Evolutionary conservation across 2,113 vertebrate genomes (phyloP).

Genomic region (Dunckerocampus dactyliophorus): DNA sequence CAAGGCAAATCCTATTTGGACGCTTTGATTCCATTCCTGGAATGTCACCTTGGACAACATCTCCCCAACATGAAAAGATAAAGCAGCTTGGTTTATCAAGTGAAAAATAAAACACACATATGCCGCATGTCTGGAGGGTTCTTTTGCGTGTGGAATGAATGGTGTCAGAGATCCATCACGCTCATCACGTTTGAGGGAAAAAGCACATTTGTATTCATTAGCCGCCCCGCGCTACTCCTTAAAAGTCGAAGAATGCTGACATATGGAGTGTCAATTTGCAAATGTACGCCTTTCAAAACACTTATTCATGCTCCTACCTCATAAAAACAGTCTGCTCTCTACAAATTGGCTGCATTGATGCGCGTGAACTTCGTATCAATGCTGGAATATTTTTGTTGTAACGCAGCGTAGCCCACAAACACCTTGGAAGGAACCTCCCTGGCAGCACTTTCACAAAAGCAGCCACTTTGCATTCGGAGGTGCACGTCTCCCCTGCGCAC

Average conservation of each 20-base stretch:
- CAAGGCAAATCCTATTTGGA: slow-evolving; percentile 19
- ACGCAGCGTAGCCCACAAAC: slow-evolving; percentile 17
- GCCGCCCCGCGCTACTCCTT: no score
- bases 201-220: slow-evolving; percentile 63
- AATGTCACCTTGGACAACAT: slow-evolving; percentile 36
- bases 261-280: not conserved
- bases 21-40: slow-evolving; percentile 23
- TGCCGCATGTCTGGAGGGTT: no score
- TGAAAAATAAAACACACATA: slow-evolving; percentile 36
- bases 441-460: slow-evolving; percentile 48
- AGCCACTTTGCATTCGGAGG: slow-evolving; percentile 52
- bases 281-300: no score
- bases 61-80: slow-evolving; percentile 17
- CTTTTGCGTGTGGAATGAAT: slow-evolving; percentile 24
- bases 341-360: no score
- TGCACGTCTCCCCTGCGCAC: slow-evolving; percentile 40
- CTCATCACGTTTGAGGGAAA: slow-evolving; percentile 40
- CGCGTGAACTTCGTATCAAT: no score
- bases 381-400: no score
- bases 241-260: slow-evolving; percentile 62
- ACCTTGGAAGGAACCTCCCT: slow-evolving; percentile 58
- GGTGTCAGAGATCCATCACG: slow-evolving; percentile 60
- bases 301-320: no score
- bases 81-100: no score
- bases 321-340: no score